Conservation (phyloP, 2,797 vertebrate species). For the Spea hammondii region DNA sequence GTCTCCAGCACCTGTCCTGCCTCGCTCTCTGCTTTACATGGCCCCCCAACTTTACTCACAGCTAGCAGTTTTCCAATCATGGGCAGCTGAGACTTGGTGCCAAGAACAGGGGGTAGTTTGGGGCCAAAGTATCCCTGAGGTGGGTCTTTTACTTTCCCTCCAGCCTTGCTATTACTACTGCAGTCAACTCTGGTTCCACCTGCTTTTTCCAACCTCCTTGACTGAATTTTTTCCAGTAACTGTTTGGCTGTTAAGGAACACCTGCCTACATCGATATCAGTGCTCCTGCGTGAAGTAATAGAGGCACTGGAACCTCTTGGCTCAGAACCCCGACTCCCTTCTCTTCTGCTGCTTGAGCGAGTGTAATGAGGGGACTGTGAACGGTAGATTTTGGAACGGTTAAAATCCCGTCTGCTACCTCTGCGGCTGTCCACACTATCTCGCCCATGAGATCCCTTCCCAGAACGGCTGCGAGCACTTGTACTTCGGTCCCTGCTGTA, state of each 20-base stretch:
- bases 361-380: constrained; percentile 90
- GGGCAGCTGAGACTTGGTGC: constrained; percentile 88
- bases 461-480: constrained; percentile 81
- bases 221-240: constrained; percentile 90
- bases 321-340: constrained; percentile 52
- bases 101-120: constrained; percentile 87
- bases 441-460: constrained; percentile 73
- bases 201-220: constrained; percentile 77
- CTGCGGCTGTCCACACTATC: constrained; percentile 72
- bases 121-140: constrained; percentile 97
- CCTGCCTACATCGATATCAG: constrained; percentile 75
- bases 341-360: constrained; percentile 60
- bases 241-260: constrained; percentile 88
- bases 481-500: constrained; percentile 84
- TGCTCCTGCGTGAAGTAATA: constrained; percentile 60
- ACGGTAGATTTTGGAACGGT: constrained; percentile 90
- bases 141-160: constrained; percentile 92
- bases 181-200: constrained; percentile 66
- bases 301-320: constrained; percentile 67
- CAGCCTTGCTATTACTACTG: constrained; percentile 74
- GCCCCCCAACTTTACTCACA: constrained; percentile 75
- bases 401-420: constrained; percentile 80
- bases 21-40: constrained; percentile 73
- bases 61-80: constrained; percentile 92
- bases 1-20: constrained; percentile 72